Evolutionary conservation across 2,113 vertebrate genomes (phyloP), one percentile per base, ranked within the genome.

Genomic region (Cyanocitta stelleri): DNA sequence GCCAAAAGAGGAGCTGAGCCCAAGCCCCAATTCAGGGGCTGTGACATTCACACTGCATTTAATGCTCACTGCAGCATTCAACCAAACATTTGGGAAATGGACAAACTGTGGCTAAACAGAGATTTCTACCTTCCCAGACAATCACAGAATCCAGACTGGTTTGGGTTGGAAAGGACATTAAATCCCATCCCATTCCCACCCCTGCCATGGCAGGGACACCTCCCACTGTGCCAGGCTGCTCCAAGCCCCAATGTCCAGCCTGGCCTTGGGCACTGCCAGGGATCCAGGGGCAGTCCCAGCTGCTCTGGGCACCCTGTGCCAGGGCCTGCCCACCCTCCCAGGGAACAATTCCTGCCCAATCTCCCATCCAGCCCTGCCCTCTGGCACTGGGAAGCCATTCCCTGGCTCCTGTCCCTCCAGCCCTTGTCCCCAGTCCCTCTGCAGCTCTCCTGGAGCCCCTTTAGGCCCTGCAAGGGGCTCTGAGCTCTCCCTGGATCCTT

Each of bases 101-200:
- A 14, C 7, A 44, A 63, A 18, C 37, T 13, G 72, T 13, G 33
- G 5, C 7, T 46, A 20, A 74, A 52, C 3, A 15, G 15, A 58
- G 10, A 63, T 16, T 41, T 41, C 8, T 52, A 3, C 19, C 12
- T 33, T 3, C 30, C 8, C 33, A 48, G 68, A 59, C 9, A 52
- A 32, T 9, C 22, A 11, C 2, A 68, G 26, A 43, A 46, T 11
- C 39, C 18, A 4, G 23, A 33, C 1, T 48, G 20, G 6, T 10
- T 56, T 66, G 43, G 24, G 15, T 0, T 41, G 24, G 18, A 1
- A 1, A 55, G 15, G 19, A 41, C 35, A 7, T 3, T 0, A 51
- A 1, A 71, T 0, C 11, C 2, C 44, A 23, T 0, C 43, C 43
- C n/a, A 21, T 6, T 10, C 3, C 41, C 51, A 24, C 32, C 26